Evolutionary conservation across 1,140 invertebrate genomes (phyloP).

Genomic region (Danaus melanippus): DNA sequence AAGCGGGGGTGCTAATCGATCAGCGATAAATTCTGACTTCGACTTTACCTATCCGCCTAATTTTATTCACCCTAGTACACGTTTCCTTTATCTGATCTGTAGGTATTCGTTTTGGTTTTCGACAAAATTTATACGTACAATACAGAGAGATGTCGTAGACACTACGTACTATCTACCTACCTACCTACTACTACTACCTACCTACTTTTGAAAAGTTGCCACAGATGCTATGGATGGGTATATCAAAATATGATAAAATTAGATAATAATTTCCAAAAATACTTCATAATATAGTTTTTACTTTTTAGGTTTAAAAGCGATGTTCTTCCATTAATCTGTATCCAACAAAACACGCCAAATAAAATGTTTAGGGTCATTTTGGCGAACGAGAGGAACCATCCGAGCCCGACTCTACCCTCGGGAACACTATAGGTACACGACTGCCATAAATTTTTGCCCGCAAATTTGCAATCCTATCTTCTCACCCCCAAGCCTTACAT

Average conservation of each 20-base stretch:
- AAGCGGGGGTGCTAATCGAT: slow-evolving; percentile 24
- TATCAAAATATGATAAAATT: slow-evolving; percentile 22
- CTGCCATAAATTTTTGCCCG: slow-evolving; percentile 69
- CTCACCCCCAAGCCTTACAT: slow-evolving; percentile 47
- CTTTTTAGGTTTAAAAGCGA: too few species aligned
- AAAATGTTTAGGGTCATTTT: slow-evolving; percentile 70
- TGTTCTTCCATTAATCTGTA: too few species aligned
- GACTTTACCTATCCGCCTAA: slow-evolving; percentile 1
- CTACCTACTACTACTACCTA: too few species aligned
- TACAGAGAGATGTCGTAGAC: too few species aligned
- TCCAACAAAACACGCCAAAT: slow-evolving; percentile 29
- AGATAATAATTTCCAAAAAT: too few species aligned
- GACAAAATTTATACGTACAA: too few species aligned
- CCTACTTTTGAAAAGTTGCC: slow-evolving; percentile 39
- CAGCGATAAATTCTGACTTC: slow-evolving; percentile 2
- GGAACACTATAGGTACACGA: slow-evolving; percentile 51
- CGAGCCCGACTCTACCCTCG: slow-evolving; percentile 60
- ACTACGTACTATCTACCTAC: too few species aligned
- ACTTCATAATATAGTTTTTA: too few species aligned
- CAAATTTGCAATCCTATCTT: slow-evolving; percentile 72
- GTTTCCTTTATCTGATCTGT: slow-evolving; percentile 7
- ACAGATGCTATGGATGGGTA: slow-evolving; percentile 29
- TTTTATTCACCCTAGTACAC: slow-evolving; percentile 8
- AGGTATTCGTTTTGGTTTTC: not conserved
- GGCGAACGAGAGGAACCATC: slow-evolving; percentile 51